A percentile compares a stretch with the other conserved stretches of the same genome.
Conservation (phyloP, 23 tunicate species). For the Styela clava region DNA sequence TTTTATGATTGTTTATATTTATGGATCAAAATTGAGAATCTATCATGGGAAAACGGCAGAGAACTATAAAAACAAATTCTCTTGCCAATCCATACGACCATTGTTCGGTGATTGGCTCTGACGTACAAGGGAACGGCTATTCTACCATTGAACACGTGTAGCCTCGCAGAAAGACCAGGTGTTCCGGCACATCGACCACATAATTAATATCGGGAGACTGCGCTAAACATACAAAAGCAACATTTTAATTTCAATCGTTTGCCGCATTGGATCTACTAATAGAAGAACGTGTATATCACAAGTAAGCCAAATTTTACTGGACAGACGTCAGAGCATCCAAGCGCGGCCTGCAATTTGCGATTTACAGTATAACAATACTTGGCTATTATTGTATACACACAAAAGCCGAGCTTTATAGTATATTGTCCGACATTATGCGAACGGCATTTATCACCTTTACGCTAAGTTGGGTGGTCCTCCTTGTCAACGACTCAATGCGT, state of each 20-base stretch:
- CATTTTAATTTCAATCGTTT: background rate
- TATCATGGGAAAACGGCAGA: background rate
- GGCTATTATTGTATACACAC: background rate
- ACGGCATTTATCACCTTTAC: background rate
- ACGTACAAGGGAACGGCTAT: background rate
- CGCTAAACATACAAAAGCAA: background rate
- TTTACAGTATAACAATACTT: background rate
- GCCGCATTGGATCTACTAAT: no score
- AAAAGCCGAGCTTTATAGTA: background rate
- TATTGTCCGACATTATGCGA: background rate
- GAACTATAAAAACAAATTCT: background rate
- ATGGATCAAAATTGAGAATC: background rate
- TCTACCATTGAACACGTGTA: background rate
- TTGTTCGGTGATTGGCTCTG: background rate
- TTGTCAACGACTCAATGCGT: background rate
- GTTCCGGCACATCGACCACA: background rate
- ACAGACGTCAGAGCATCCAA: background rate
- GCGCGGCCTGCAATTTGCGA: background rate
- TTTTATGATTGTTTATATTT: background rate
- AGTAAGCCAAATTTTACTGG: background rate
- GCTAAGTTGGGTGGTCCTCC: background rate
- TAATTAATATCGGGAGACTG: background rate
- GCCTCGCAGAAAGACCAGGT: background rate
- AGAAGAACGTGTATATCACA: background rate
- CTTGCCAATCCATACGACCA: background rate